Conservation (phyloP, 1,140 invertebrate genomes). For the Anastrepha obliqua region DNA sequence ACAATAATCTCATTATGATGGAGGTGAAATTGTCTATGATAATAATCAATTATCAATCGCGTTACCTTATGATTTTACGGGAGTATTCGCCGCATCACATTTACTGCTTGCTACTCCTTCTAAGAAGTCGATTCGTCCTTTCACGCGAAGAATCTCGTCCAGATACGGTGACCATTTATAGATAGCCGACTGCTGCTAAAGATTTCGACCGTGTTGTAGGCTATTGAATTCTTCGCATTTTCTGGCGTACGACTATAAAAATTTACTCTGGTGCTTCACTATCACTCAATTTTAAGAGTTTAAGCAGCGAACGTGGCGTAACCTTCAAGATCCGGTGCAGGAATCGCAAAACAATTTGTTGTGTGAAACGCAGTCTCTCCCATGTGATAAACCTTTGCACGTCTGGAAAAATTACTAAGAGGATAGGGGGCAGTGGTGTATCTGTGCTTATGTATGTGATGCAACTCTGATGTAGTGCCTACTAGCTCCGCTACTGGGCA, state of each 20-base stretch:
- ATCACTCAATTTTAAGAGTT: neutral
- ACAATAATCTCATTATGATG: neutral
- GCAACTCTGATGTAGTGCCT: too few relatives aligned
- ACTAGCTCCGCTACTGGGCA: neutral
- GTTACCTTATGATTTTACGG: neutral
- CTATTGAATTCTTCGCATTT: neutral
- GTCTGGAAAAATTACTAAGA: neutral
- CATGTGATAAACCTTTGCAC: neutral
- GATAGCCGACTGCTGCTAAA: neutral
- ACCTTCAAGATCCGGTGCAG: neutral
- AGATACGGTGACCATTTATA: neutral
- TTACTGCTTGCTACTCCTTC: neutral
- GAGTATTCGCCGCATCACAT: neutral
- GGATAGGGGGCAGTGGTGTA: neutral
- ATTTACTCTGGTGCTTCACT: too few relatives aligned
- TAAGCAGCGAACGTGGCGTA: neutral
- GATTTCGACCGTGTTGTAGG: neutral
- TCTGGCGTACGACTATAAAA: too few relatives aligned
- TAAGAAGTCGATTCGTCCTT: neutral
- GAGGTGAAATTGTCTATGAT: neutral
- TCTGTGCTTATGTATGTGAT: neutral
- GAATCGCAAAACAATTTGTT: neutral
- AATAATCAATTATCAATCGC: neutral
- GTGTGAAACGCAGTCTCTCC: neutral
- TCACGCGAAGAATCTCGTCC: neutral